Evolutionary conservation across 2,888 invertebrate species (phyloP).

Genomic region (Orgyia antiqua): DNA sequence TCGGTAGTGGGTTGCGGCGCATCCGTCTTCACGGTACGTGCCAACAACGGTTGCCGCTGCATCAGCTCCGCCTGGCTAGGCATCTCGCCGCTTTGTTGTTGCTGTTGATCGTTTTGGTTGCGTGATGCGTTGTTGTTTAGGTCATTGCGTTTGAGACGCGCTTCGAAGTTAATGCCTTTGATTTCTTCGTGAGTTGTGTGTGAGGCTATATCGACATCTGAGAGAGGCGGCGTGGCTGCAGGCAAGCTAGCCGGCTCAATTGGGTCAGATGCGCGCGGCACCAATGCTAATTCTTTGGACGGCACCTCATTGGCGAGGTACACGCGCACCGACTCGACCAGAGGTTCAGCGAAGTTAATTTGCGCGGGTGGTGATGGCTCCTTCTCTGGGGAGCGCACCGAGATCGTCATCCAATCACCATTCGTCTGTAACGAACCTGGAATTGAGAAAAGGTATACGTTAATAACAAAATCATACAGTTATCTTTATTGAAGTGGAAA

Average conservation of each 20-base stretch:
- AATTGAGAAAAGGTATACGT: slow-evolving; percentile 35
- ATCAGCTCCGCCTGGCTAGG: slow-evolving; percentile 71
- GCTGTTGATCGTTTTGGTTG: slow-evolving; percentile 29
- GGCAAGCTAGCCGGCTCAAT: slow-evolving; percentile 19
- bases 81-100: slow-evolving; percentile 41
- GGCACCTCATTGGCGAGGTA: slow-evolving; percentile 66
- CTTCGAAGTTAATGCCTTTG: slow-evolving; percentile 68
- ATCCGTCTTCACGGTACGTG: slow-evolving; percentile 58
- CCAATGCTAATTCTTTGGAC: slow-evolving; percentile 52
- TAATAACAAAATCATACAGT: slow-evolving; percentile 4
- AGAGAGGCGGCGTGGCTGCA: slow-evolving; percentile 33
- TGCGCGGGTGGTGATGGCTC: slow-evolving; percentile 61
- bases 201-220: slow-evolving; percentile 65
- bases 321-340: slow-evolving; percentile 68
- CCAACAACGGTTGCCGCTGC: slow-evolving; percentile 74
- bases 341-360: slow-evolving; percentile 65
- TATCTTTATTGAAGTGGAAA: too few relatives aligned
- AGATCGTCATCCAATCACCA: slow-evolving; percentile 77
- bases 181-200: slow-evolving; percentile 64
- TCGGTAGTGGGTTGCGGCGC: slow-evolving; percentile 60
- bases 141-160: slow-evolving; percentile 68
- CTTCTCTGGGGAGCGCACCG: slow-evolving; percentile 61
- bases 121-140: slow-evolving; percentile 71
- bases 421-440: slow-evolving; percentile 65
- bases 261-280: slow-evolving; percentile 33